phyloP scores from a whole-genome alignment of 2,888 invertebrate species.

The Mayetiola destructor region DNA sequence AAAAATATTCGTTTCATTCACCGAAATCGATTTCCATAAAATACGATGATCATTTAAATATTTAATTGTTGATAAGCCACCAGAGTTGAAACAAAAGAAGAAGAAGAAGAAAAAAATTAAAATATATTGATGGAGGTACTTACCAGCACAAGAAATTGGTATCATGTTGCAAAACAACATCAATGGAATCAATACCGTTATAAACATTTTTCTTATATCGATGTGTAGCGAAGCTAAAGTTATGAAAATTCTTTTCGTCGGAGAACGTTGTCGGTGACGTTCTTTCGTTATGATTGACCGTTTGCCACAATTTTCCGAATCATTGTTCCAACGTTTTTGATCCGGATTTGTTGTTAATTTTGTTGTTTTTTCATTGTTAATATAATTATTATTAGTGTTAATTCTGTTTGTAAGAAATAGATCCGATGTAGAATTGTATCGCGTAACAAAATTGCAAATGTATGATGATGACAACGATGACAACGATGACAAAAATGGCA shows the following conservation, averaged over 20 bases:
- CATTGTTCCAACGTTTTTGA: background rate
- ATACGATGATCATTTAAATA: too few species aligned
- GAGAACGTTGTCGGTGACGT: background rate
- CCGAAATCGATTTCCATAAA: too few species aligned
- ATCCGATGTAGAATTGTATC: background rate
- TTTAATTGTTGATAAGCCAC: too few species aligned
- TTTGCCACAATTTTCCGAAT: background rate
- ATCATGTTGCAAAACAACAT: conserved; percentile 35
- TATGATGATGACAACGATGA: background rate
- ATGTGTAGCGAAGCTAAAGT: background rate
- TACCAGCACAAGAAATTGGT: conserved; percentile 35
- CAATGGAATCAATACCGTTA: background rate
- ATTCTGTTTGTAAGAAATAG: background rate
- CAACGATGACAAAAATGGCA: background rate
- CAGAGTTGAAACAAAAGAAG: background rate
- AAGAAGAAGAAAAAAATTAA: background rate
- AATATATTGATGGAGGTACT: conserved; percentile 19
- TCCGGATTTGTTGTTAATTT: background rate
- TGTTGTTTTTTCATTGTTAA: background rate
- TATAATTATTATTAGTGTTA: background rate
- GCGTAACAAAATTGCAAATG: background rate
- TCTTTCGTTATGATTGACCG: background rate
- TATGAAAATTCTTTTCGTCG: background rate
- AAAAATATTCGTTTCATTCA: too few species aligned
- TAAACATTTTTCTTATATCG: conserved; percentile 9